These are phyloP conservation scores for Zaprionus inermis DNA, from an alignment of 1,140 invertebrate genomes.

Conservation along the genomic window DNA sequence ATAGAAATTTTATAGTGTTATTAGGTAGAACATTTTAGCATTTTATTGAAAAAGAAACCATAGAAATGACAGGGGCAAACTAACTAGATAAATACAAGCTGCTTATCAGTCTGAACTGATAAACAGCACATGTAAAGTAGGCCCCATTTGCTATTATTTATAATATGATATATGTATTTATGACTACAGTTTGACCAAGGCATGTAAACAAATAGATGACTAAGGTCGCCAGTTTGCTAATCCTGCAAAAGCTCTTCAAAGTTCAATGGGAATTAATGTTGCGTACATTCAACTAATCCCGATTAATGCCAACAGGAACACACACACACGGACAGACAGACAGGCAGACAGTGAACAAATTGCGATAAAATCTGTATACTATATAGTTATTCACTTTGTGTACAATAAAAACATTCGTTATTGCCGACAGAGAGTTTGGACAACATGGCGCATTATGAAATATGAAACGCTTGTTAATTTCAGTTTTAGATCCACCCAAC, in stretches of 20 bases:
- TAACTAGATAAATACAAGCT: background rate
- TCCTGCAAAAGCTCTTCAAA: slow-evolving; percentile 20
- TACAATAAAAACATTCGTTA: slow-evolving; percentile 12
- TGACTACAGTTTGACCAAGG: background rate
- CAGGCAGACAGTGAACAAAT: slow-evolving; percentile 8
- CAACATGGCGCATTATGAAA: slow-evolving; percentile 16
- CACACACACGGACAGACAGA: background rate
- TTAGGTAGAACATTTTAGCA: background rate
- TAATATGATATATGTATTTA: background rate
- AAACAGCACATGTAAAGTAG: background rate
- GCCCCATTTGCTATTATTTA: background rate
- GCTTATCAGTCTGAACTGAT: background rate
- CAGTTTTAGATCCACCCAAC: too few species aligned
- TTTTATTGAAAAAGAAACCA: background rate
- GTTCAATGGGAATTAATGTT: slow-evolving; percentile 14
- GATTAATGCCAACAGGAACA: slow-evolving; percentile 17
- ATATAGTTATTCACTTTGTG: background rate
- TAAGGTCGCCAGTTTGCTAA: slow-evolving; percentile 25
- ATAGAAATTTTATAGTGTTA: background rate
- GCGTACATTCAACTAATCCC: slow-evolving; percentile 20
- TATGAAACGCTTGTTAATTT: slow-evolving; percentile 14
- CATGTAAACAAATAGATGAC: slow-evolving; percentile 11
- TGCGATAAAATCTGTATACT: slow-evolving; percentile 6
- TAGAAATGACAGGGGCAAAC: background rate
- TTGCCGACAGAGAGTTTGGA: background rate